Conservation (phyloP, 2,113 vertebrate genomes). For the Notothenia coriiceps region DNA sequence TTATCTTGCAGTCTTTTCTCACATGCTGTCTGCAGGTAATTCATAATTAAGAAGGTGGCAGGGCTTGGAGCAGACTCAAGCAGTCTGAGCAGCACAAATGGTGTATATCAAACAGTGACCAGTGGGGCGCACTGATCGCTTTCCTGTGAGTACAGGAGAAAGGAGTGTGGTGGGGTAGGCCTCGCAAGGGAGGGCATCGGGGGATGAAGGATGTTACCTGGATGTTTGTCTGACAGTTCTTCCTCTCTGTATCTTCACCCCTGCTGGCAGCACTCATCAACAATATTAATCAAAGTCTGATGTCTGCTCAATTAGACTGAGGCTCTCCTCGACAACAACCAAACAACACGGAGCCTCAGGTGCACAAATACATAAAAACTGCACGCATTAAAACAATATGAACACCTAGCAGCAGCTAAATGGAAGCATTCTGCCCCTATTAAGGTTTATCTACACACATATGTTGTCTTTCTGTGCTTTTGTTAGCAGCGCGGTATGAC, state of each 20-base stretch:
- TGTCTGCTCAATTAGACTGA: constrained; percentile 71
- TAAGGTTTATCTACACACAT: not conserved
- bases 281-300: constrained; percentile 81
- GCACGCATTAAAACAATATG: constrained; percentile 29
- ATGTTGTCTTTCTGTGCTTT: not conserved
- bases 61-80: too few relatives aligned
- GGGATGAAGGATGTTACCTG: constrained; percentile 76
- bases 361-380: constrained; percentile 30
- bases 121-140: too few relatives aligned
- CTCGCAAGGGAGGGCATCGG: too few relatives aligned
- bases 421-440: not conserved
- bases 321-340: constrained; percentile 61
- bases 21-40: too few relatives aligned
- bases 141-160: too few relatives aligned
- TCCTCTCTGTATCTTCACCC: constrained; percentile 75
- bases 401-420: constrained; percentile 3
- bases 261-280: constrained; percentile 76
- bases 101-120: too few relatives aligned
- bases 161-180: too few relatives aligned
- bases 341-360: constrained; percentile 59
- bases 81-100: too few relatives aligned
- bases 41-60: too few relatives aligned
- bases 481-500: not conserved
- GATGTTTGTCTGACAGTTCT: constrained; percentile 75
- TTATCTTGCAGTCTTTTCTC: too few relatives aligned